Conservation (phyloP, 2,113 vertebrate species). For the Silurus asotus region DNA sequence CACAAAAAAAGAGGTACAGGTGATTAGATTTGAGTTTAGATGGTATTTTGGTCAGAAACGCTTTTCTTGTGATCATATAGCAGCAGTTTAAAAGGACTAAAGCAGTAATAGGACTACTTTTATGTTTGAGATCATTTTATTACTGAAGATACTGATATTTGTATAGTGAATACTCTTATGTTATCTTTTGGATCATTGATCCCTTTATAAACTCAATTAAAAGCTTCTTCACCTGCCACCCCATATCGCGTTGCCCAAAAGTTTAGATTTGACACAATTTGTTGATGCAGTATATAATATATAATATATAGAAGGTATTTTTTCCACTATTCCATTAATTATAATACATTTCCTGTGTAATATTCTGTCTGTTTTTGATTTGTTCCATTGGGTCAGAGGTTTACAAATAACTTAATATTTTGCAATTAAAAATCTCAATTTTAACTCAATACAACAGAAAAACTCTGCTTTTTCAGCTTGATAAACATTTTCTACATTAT, state of each 20-base stretch:
- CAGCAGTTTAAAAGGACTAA: not conserved
- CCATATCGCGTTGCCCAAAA: not conserved
- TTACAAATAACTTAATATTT: not conserved
- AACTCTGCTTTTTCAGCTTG: not conserved
- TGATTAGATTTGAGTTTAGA: not conserved
- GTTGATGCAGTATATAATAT: not conserved
- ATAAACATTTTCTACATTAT: not conserved
- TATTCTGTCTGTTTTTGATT: not conserved
- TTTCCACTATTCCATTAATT: not conserved
- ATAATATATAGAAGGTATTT: no score
- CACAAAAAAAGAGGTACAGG: not conserved
- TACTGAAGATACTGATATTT: not conserved
- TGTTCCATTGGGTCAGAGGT: not conserved
- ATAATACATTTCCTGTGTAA: not conserved
- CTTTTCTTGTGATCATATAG: not conserved
- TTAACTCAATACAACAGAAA: not conserved
- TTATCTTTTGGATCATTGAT: not conserved
- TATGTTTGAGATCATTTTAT: not conserved
- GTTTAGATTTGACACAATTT: not conserved
- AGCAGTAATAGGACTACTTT: no score
- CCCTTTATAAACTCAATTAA: not conserved
- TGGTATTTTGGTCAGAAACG: not conserved
- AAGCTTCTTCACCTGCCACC: not conserved
- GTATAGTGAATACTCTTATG: not conserved
- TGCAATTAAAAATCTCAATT: not conserved